A percentile compares a stretch with the other conserved stretches of the same genome.
These are phyloP conservation scores for Emydura subglobosa DNA, from an alignment of 2,113 vertebrate genomes.

Conservation along the genomic window DNA sequence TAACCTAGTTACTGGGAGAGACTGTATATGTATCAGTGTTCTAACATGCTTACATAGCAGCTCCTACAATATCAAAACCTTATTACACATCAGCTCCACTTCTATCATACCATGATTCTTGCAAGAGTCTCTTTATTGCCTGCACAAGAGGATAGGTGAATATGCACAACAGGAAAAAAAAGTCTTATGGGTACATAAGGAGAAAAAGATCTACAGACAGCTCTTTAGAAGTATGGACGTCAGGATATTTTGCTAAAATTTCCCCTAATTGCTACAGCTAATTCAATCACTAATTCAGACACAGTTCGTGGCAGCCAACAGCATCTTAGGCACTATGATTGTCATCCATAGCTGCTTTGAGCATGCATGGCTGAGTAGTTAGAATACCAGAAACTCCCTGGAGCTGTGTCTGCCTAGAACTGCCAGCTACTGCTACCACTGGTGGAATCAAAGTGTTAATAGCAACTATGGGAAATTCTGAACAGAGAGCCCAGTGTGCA, in stretches of 20 bases:
- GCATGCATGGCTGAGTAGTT: not conserved
- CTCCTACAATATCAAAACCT: not conserved
- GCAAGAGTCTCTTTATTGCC: not conserved
- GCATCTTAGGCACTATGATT: not conserved
- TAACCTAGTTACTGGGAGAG: too few species aligned
- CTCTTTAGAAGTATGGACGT: not conserved
- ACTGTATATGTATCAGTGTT: not conserved
- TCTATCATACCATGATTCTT: fast-evolving
- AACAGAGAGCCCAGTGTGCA: not conserved
- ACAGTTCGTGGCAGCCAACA: not conserved
- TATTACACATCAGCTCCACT: not conserved
- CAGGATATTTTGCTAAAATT: not conserved
- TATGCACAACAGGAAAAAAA: fast-evolving
- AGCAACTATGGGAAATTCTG: not conserved
- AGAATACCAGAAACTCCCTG: not conserved
- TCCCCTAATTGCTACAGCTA: not conserved
- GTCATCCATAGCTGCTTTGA: not conserved
- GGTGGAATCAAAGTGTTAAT: not conserved
- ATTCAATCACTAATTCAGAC: not conserved
- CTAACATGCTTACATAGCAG: not conserved
- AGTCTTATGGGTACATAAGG: fast-evolving
- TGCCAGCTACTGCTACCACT: not conserved
- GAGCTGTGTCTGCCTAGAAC: not conserved
- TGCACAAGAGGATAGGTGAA: fast-evolving
- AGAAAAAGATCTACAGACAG: not conserved